These are phyloP conservation scores for Pantherophis vulpinus DNA, from an alignment of 2,797 vertebrate genomes.

Conservation along the genomic window DNA sequence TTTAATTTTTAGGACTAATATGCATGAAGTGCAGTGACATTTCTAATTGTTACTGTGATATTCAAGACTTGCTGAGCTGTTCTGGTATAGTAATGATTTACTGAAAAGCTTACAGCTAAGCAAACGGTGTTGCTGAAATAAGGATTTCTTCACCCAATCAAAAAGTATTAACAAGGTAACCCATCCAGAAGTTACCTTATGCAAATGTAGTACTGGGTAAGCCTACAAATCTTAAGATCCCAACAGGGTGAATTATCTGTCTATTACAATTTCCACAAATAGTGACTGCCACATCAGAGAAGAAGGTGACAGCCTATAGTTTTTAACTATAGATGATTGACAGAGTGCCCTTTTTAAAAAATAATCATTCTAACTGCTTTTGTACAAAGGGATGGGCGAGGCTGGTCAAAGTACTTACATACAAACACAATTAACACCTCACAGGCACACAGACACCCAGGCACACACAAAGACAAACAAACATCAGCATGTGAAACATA, in stretches of 20 bases:
- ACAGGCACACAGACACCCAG: accelerated
- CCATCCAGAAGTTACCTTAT: not conserved
- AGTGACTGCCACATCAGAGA: not conserved
- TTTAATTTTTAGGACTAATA: not conserved
- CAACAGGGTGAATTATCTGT: not conserved
- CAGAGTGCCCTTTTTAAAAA: not conserved
- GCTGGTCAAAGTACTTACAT: not conserved
- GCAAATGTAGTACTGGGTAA: not conserved
- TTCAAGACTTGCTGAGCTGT: conserved; percentile 22
- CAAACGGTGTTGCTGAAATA: not conserved
- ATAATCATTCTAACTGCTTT: not conserved
- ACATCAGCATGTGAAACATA: not conserved
- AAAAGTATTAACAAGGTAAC: not conserved
- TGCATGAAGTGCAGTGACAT: conserved; percentile 17
- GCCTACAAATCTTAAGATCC: not conserved
- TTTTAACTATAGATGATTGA: not conserved
- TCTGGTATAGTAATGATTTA: conserved; percentile 24
- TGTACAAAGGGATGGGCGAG: not conserved
- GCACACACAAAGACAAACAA: not conserved
- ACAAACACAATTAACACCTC: not conserved
- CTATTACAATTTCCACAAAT: not conserved
- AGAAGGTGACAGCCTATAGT: not conserved
- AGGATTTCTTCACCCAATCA: conserved; percentile 1
- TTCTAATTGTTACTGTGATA: conserved; percentile 6
- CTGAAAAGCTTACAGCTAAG: not conserved